Conservation (phyloP, 2,797 vertebrate genomes). For the Parambassis ranga region DNA sequence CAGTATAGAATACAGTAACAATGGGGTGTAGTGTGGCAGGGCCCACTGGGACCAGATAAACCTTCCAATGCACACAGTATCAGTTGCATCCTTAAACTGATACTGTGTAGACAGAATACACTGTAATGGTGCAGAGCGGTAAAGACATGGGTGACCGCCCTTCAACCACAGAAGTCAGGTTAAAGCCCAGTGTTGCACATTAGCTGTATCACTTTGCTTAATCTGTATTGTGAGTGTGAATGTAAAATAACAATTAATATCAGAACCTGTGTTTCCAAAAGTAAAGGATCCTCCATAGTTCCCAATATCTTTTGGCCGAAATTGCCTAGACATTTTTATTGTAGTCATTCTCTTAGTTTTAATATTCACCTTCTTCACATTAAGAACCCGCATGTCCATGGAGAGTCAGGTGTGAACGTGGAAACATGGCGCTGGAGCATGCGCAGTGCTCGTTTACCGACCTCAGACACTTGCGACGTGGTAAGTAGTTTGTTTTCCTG, state of each 20-base stretch:
- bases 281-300: background rate
- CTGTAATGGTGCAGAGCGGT: background rate
- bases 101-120: constrained; percentile 5
- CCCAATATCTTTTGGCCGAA: background rate
- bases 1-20: background rate
- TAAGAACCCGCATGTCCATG: no score
- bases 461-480: no score
- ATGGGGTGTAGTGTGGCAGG: background rate
- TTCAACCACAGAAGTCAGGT: background rate
- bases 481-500: no score
- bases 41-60: background rate
- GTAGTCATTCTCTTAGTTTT: background rate
- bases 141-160: background rate
- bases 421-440: no score
- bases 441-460: no score
- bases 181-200: background rate
- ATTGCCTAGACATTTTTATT: background rate
- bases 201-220: background rate
- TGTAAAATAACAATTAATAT: background rate
- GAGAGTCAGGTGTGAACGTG: no score
- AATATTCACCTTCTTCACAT: no score
- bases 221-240: background rate
- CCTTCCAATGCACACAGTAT: constrained; percentile 4
- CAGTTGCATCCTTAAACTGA: background rate
- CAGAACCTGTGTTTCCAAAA: background rate